These are phyloP conservation scores for Yasuhikotakia modesta DNA, from an alignment of 2,797 vertebrate species.

Conservation along the genomic window DNA sequence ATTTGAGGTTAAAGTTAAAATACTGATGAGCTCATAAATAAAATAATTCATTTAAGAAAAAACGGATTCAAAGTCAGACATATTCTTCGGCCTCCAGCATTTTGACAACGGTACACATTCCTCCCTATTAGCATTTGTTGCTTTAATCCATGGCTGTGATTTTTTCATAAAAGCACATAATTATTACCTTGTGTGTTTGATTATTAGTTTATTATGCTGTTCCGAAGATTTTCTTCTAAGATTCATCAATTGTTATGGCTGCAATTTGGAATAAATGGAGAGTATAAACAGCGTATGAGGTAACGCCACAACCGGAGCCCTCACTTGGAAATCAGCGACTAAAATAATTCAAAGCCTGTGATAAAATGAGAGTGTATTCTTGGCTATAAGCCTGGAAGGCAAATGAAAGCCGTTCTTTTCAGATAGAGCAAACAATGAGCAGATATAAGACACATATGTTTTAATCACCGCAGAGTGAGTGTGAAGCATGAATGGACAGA, in stretches of 20 bases:
- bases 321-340: slow-evolving; percentile 54
- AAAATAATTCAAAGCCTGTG: slow-evolving; percentile 66
- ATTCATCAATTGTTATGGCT: neutral
- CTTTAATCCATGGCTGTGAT: neutral
- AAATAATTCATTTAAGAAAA: no score
- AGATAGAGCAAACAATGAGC: slow-evolving; percentile 53
- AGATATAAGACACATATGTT: slow-evolving; percentile 68
- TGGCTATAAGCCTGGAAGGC: slow-evolving; percentile 61
- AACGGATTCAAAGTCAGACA: neutral
- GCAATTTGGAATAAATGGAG: neutral
- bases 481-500: neutral
- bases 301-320: slow-evolving; percentile 2
- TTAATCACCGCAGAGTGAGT: slow-evolving; percentile 19
- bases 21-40: no score
- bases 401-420: slow-evolving; percentile 61
- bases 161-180: slow-evolving; percentile 3
- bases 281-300: neutral
- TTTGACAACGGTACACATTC: neutral
- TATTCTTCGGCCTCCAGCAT: neutral
- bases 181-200: neutral
- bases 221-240: neutral
- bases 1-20: neutral
- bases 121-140: neutral
- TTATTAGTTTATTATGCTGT: neutral
- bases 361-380: slow-evolving; percentile 56